phyloP scores from a whole-genome alignment of 2,888 invertebrate species.

The Hirtodrosophila histrioides region DNA sequence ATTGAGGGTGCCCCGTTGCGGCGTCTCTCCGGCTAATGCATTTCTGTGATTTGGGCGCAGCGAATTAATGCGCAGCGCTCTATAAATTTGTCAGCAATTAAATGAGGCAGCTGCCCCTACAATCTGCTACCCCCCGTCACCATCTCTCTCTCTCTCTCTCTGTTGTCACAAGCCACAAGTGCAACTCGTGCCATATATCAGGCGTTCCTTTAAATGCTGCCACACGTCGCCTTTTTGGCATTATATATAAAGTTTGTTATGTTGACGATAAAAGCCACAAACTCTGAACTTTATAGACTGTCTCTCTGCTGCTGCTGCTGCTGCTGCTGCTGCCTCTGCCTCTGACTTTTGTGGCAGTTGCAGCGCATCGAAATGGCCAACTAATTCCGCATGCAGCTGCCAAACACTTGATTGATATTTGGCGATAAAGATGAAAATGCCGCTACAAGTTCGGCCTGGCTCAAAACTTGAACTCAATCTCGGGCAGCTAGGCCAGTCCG shows the following conservation, averaged over 20 bases:
- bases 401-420: conserved; percentile 70
- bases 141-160: neutral
- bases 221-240: conserved; percentile 2
- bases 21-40: conserved; percentile 65
- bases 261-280: conserved; percentile 60
- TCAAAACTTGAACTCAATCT: conserved; percentile 14
- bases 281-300: conserved; percentile 79
- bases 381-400: conserved; percentile 55
- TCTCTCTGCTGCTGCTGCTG: conserved; percentile 7
- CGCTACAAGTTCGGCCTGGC: conserved; percentile 47
- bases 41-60: conserved; percentile 81
- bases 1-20: conserved; percentile 64
- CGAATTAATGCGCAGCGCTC: conserved; percentile 81
- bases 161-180: neutral
- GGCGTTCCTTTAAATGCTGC: conserved; percentile 3
- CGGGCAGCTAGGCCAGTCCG: conserved; percentile 23
- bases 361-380: conserved; percentile 30
- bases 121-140: conserved; percentile 5
- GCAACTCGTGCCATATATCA: conserved; percentile 55
- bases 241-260: conserved; percentile 5
- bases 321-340: neutral
- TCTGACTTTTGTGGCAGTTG: conserved; percentile 10
- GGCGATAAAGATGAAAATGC: conserved; percentile 70
- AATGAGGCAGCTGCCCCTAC: conserved; percentile 58
- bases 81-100: conserved; percentile 83